These are phyloP conservation scores for Ephialtes manifestator DNA, from an alignment of 2,888 invertebrate species.

Conservation along the genomic window DNA sequence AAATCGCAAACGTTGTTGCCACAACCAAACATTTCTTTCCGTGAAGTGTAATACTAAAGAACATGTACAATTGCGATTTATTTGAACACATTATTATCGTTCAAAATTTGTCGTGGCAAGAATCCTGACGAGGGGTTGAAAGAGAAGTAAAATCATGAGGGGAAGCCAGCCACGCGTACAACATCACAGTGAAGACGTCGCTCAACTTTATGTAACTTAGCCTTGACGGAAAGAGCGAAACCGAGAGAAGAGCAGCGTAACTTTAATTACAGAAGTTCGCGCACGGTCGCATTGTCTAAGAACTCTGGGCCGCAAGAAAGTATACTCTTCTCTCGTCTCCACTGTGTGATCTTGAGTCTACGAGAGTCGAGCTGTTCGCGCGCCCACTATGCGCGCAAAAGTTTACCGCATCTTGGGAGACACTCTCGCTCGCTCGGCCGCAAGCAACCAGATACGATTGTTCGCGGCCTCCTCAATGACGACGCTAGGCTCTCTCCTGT, in stretches of 20 bases:
- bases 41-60: not conserved
- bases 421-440: constrained; percentile 36
- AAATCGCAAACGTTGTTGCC: too few relatives aligned
- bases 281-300: constrained; percentile 81
- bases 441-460: constrained; percentile 64
- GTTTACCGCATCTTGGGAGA: constrained; percentile 80
- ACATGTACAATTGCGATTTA: not conserved
- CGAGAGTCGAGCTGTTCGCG: constrained; percentile 54
- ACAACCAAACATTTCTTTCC: too few relatives aligned
- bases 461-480: constrained; percentile 64
- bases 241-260: constrained; percentile 74
- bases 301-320: constrained; percentile 80
- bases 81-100: not conserved
- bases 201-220: constrained; percentile 79
- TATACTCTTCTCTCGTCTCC: constrained; percentile 62
- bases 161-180: constrained; percentile 44
- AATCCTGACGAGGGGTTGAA: constrained; percentile 9
- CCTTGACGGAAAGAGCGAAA: constrained; percentile 66
- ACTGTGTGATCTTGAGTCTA: constrained; percentile 53
- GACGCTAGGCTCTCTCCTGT: constrained; percentile 39
- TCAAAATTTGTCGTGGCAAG: not conserved
- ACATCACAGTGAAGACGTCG: constrained; percentile 47
- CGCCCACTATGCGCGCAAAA: constrained; percentile 69
- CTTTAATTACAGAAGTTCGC: constrained; percentile 84
- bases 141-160: constrained; percentile 23